Percentiles rank a stretch among this genome's conserved stretches.
phyloP scores from a whole-genome alignment of 2,797 vertebrate genomes.

The Carcharodon carcharias region DNA sequence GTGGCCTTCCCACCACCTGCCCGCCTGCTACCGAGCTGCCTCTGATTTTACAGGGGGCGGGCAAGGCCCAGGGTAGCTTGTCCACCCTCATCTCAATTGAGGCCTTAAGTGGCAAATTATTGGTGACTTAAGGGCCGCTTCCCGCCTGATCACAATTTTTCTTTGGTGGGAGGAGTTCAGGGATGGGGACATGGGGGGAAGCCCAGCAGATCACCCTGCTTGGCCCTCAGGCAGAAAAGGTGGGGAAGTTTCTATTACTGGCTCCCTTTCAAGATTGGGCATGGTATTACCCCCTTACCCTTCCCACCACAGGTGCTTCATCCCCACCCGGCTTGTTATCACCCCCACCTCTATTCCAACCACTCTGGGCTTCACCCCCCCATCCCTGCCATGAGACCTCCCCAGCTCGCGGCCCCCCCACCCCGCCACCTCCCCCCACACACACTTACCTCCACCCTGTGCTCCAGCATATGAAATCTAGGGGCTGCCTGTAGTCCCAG shows the following conservation, averaged over 20 bases:
- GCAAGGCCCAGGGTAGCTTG: neutral
- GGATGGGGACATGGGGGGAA: neutral
- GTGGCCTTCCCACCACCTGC: neutral
- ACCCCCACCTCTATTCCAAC: neutral
- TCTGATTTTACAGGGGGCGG: neutral
- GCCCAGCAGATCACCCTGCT: neutral
- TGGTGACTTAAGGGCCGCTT: neutral
- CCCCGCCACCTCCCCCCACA: too few species aligned
- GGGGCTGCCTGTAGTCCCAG: neutral
- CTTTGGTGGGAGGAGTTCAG: neutral
- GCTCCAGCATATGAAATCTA: neutral
- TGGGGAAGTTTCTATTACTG: neutral
- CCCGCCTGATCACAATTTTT: neutral
- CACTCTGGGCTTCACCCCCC: neutral
- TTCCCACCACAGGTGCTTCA: neutral
- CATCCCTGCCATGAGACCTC: neutral
- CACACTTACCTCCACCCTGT: neutral
- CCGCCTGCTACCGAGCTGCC: neutral
- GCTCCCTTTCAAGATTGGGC: neutral
- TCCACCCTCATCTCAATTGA: neutral
- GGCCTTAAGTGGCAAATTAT: neutral
- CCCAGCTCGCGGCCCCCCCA: too few species aligned
- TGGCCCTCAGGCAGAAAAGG: neutral
- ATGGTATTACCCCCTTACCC: neutral
- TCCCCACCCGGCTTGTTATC: neutral